Conservation (phyloP, 1,140 invertebrate species). For the Zaprionus camerounensis region DNA sequence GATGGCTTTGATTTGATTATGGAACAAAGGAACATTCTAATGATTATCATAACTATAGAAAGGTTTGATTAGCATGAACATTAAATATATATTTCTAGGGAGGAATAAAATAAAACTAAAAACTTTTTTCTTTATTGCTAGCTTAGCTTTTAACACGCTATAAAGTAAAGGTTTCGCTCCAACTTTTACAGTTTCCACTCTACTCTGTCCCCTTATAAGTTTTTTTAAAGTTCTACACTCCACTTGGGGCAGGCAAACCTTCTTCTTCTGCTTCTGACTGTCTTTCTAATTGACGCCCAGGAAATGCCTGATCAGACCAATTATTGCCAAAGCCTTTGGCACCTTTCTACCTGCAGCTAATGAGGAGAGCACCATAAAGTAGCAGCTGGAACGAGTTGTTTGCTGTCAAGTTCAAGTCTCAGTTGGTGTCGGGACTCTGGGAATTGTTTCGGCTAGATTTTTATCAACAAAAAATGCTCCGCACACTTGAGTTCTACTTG, state of each 20-base stretch:
- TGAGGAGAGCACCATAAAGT: slow-evolving; percentile 48
- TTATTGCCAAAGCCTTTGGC: slow-evolving; percentile 35
- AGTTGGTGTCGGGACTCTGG: slow-evolving; percentile 29
- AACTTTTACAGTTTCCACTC: neutral
- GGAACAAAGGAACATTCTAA: slow-evolving; percentile 1
- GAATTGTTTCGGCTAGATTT: slow-evolving; percentile 72
- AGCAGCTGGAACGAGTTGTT: slow-evolving; percentile 12
- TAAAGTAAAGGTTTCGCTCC: neutral
- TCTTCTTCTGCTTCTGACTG: neutral
- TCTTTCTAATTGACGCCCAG: slow-evolving; percentile 11
- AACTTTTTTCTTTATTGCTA: neutral
- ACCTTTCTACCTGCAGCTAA: slow-evolving; percentile 44
- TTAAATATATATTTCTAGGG: neutral
- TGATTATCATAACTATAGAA: slow-evolving; percentile 20
- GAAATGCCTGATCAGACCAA: slow-evolving; percentile 39
- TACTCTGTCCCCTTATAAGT: neutral
- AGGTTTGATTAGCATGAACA: slow-evolving; percentile 1
- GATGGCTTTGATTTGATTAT: neutral
- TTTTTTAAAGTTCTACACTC: neutral
- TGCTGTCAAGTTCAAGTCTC: slow-evolving; percentile 75
- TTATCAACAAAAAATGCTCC: slow-evolving; percentile 51
- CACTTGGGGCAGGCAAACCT: neutral
- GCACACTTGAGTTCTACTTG: slow-evolving; percentile 23
- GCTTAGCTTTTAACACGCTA: neutral
- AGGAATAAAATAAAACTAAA: neutral